These are phyloP conservation scores for Hydrozoanthus tunicans DNA, from an alignment of 64 coral and sea anemone genomes.

Conservation along the genomic window DNA sequence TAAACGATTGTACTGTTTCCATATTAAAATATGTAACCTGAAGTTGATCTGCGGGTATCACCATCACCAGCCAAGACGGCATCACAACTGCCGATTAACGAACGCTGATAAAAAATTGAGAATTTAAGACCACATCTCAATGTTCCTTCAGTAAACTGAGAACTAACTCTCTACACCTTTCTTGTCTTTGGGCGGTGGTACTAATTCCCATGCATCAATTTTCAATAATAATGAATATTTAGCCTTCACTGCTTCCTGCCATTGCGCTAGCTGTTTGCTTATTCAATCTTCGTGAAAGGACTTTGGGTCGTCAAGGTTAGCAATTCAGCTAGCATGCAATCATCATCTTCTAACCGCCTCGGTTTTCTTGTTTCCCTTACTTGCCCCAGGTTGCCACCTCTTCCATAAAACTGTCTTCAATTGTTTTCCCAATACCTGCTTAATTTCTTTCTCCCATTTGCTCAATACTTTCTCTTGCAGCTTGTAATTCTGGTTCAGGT, in stretches of 20 bases:
- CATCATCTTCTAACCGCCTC: neutral
- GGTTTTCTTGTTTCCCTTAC: constrained; percentile 12
- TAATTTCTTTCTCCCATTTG: constrained; percentile 24
- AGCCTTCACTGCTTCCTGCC: constrained; percentile 23
- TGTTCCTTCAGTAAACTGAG: neutral
- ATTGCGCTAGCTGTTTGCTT: neutral
- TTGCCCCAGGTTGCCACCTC: neutral
- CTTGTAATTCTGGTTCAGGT: neutral
- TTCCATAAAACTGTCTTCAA: constrained; percentile 34
- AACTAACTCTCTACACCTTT: neutral
- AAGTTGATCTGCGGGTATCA: neutral
- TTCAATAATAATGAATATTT: constrained; percentile 7
- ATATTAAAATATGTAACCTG: neutral
- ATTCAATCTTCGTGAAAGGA: neutral
- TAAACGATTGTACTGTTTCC: neutral
- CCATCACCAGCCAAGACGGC: neutral
- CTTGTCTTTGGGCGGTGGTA: neutral
- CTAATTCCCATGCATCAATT: neutral
- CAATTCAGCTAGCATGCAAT: constrained; percentile 7
- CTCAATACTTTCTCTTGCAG: constrained; percentile 22
- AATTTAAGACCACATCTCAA: neutral
- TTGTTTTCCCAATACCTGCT: neutral
- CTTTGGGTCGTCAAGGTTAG: neutral
- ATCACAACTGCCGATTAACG: neutral
- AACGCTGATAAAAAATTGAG: neutral